Conservation (phyloP, 1,140 invertebrate genomes). For the Latrodectus geometricus region DNA sequence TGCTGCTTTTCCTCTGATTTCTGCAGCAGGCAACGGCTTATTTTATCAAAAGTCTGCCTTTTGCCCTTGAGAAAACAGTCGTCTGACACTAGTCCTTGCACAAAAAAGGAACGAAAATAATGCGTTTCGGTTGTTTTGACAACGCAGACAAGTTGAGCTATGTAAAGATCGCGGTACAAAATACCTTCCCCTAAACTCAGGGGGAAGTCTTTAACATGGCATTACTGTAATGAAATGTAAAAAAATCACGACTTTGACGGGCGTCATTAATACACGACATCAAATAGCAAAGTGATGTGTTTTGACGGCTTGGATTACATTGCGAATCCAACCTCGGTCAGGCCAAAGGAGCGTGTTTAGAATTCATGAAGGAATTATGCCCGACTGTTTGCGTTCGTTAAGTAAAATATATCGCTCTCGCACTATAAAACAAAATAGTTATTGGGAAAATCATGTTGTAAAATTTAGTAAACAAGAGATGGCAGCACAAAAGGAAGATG, state of each 20-base stretch:
- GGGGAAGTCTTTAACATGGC: neutral
- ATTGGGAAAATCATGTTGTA: neutral
- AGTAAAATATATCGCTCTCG: neutral
- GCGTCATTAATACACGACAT: neutral
- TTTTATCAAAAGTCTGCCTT: too few species aligned
- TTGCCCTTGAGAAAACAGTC: neutral
- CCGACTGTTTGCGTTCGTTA: neutral
- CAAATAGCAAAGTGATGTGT: neutral
- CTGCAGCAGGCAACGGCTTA: too few species aligned
- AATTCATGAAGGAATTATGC: neutral
- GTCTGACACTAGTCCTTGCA: neutral
- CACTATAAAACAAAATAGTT: conserved; percentile 1
- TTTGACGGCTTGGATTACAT: neutral
- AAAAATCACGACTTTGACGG: neutral
- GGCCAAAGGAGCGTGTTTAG: neutral
- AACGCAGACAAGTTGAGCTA: neutral
- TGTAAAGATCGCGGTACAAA: neutral
- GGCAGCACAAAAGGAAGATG: neutral
- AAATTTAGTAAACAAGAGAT: neutral
- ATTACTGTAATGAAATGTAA: neutral
- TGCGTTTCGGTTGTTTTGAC: neutral
- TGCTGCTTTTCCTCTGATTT: too few species aligned
- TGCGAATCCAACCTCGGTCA: neutral
- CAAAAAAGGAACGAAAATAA: neutral
- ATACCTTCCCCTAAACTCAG: neutral